Evolutionary conservation across 2,113 vertebrate genomes (phyloP), one percentile per base, ranked within the genome.

Genomic region (Sula dactylatra): DNA sequence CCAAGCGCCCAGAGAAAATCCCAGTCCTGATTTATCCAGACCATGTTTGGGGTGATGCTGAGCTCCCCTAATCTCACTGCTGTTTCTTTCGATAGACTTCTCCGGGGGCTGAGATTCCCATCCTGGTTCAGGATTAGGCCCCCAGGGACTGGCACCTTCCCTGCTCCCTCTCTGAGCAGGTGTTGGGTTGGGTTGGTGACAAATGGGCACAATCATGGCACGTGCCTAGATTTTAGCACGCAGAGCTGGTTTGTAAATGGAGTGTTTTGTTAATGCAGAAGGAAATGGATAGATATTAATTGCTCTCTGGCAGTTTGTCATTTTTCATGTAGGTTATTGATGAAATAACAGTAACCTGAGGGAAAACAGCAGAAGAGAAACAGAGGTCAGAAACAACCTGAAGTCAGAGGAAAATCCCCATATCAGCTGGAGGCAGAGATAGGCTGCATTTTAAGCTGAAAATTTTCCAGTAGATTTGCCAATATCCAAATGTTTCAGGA

Each of bases 281-380:
- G 87, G 82, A 83, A 93, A 62, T 24, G 34, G 86, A 93, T 90
- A 61, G 87, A 31, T 91, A 91, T 90, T 90, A 95, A 97, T 96
- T 89, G 38, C 54, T 88, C 26, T 47, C 61, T 15, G 7, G 54
- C 19, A 44, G 58, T 85, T 90, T 83, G 84, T 88, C 66, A 90
- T 90, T 90, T 89, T 76, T 95, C 91, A 50, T 77, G 42, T 40
- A 7, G 20, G 38, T 80, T 93, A 91, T 55, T 94, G 95, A 93
- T 80, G 82, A 80, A 86, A 66, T 64, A 80, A 47, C 26, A n/a
- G 50, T 1, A 16, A 87, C 55, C 29, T 74, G 55, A 91, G 47
- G 69, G 83, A 81, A 88, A 86, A 70, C 34, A 71, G 77, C 55
- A 71, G 86, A 67, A 71, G 52, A 92, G 36, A 67, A 50, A 87